Evolutionary conservation across 2,113 vertebrate genomes (phyloP).

Genomic region (Chionis minor): DNA sequence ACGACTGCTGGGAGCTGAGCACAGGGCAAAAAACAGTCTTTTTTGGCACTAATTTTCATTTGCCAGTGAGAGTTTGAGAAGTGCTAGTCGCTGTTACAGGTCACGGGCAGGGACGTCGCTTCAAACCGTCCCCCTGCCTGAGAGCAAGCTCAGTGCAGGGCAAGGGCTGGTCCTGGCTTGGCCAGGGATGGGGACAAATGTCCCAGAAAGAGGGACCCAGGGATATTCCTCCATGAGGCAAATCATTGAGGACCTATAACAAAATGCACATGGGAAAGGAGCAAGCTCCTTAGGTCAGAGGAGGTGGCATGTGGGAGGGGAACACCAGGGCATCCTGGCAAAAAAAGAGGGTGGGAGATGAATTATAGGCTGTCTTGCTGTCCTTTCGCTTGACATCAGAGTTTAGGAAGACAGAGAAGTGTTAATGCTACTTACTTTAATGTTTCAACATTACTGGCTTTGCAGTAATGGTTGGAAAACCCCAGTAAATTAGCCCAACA

Average conservation of each 20-base stretch:
- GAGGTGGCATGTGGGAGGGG: not conserved
- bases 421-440: not conserved
- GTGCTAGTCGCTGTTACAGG: not conserved
- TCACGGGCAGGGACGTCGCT: not conserved
- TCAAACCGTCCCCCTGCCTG: not conserved
- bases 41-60: not conserved
- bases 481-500: not conserved
- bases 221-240: not conserved
- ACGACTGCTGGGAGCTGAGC: not conserved
- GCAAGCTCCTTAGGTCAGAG: not conserved
- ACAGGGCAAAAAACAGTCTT: not conserved
- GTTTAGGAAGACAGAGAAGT: not conserved
- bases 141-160: accelerated
- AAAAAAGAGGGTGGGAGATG: not conserved
- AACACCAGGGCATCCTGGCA: not conserved
- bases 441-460: not conserved
- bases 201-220: not conserved
- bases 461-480: not conserved
- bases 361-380: not conserved
- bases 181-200: not conserved
- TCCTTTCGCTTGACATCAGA: not conserved
- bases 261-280: not conserved
- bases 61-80: not conserved
- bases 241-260: not conserved
- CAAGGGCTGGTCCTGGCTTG: not conserved